phyloP scores from a whole-genome alignment of 92 coral and sea anemone genomes.

The Zoanthus sociatus region DNA sequence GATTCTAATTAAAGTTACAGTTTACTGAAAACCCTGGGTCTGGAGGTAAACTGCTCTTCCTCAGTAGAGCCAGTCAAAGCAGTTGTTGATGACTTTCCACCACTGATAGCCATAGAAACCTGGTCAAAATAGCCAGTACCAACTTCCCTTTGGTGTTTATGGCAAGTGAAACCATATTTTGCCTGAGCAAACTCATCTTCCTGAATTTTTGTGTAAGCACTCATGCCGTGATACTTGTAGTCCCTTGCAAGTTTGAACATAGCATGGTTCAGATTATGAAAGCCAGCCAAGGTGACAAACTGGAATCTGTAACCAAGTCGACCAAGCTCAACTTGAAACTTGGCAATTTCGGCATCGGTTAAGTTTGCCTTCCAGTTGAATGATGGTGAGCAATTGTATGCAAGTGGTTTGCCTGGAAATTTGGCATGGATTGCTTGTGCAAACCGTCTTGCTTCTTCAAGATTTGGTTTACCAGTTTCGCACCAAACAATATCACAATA shows the following conservation, averaged over 20 bases:
- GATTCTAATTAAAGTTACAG: neutral
- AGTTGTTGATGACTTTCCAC: constrained; percentile 90
- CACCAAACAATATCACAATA: constrained; percentile 98
- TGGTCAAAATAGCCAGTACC: constrained; percentile 96
- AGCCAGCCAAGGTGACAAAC: constrained; percentile 97
- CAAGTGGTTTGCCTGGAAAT: constrained; percentile 97
- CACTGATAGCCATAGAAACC: constrained; percentile 88
- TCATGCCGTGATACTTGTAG: constrained; percentile 91
- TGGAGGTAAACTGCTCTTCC: constrained; percentile 83
- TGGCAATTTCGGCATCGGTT: constrained; percentile 85
- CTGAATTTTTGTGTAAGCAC: constrained; percentile 90
- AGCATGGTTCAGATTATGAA: constrained; percentile 95
- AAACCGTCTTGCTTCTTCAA: constrained; percentile 91
- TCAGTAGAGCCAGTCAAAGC: constrained; percentile 96
- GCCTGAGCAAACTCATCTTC: constrained; percentile 95
- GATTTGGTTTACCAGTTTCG: constrained; percentile 93
- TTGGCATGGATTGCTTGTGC: constrained; percentile 90
- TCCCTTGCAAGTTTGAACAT: constrained; percentile 96
- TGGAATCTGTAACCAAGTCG: constrained; percentile 94
- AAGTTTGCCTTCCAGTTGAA: constrained; percentile 99
- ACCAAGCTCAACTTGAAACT: constrained; percentile 94
- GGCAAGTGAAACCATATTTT: constrained; percentile 89
- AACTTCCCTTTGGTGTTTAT: constrained; percentile 97
- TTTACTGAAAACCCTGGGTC: constrained; percentile 29
- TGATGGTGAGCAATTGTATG: constrained; percentile 99